These are phyloP conservation scores for Oncorhynchus keta DNA, from an alignment of 2,113 vertebrate genomes.

Conservation along the genomic window DNA sequence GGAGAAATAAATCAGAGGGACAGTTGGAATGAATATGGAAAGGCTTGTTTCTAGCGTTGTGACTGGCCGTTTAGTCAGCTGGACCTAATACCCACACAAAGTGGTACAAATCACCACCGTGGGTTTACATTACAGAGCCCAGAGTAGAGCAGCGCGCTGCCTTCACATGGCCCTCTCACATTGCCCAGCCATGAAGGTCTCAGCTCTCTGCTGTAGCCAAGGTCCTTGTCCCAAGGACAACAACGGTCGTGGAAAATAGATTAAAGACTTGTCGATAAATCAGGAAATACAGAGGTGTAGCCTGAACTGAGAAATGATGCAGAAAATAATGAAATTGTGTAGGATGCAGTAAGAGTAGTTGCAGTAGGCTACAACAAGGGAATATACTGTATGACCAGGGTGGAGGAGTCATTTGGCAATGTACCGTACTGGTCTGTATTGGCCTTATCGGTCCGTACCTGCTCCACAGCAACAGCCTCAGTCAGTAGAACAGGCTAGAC, in stretches of 20 bases:
- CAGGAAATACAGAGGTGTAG: not conserved
- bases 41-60: conserved; percentile 48
- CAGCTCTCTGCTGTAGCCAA: not conserved
- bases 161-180: not conserved
- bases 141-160: not conserved
- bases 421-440: no score
- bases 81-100: conserved; percentile 58
- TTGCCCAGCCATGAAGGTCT: not conserved
- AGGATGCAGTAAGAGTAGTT: not conserved
- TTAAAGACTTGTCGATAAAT: not conserved
- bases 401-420: no score
- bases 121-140: conserved; percentile 4
- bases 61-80: conserved; percentile 61
- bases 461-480: no score
- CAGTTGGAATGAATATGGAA: conserved; percentile 62
- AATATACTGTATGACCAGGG: no score
- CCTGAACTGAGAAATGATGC: not conserved
- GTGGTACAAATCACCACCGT: conserved; percentile 47
- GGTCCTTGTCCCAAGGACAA: conserved; percentile 1
- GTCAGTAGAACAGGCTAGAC: conserved; percentile 7
- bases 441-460: no score
- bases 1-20: conserved; percentile 68
- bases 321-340: not conserved
- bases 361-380: no score
- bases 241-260: not conserved